phyloP scores from a whole-genome alignment of 2,797 vertebrate genomes.

The Odontamblyopus rebecca region DNA sequence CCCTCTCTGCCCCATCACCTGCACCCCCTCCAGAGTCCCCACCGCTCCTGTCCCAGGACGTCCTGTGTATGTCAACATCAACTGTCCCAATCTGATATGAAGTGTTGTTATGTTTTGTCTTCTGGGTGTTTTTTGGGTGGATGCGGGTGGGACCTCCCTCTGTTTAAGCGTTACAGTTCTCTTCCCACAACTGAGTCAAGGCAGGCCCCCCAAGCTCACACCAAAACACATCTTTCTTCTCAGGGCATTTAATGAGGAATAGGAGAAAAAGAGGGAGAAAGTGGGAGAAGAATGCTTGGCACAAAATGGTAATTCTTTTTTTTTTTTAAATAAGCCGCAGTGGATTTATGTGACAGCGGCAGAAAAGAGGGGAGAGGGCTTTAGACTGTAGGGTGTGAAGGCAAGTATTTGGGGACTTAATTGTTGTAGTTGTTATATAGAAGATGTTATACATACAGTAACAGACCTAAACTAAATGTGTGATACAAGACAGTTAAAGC shows the following conservation, averaged over 20 bases:
- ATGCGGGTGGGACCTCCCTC: conserved; percentile 72
- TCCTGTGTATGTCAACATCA: conserved; percentile 54
- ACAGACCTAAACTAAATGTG: neutral
- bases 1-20: conserved; percentile 63
- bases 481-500: neutral
- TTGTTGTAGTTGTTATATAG: neutral
- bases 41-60: conserved; percentile 35
- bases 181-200: conserved; percentile 70
- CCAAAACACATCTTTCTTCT: conserved; percentile 63
- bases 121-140: conserved; percentile 34
- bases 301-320: conserved; percentile 57
- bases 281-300: conserved; percentile 58
- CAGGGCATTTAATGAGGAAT: conserved; percentile 71
- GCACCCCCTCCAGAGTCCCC: conserved; percentile 58
- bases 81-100: conserved; percentile 56
- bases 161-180: conserved; percentile 50
- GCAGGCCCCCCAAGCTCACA: conserved; percentile 50
- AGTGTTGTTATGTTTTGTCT: conserved; percentile 46
- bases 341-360: conserved; percentile 67
- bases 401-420: conserved; percentile 23
- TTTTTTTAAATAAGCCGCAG: conserved; percentile 68
- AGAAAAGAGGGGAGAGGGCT: conserved; percentile 41
- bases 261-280: conserved; percentile 48
- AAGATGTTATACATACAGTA: too few relatives aligned
- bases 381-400: conserved; percentile 52